Percentiles rank a stretch among this genome's conserved stretches.
Evolutionary conservation across 2,797 vertebrate genomes (phyloP).

Genomic region (Arctocebus calabarensis): DNA sequence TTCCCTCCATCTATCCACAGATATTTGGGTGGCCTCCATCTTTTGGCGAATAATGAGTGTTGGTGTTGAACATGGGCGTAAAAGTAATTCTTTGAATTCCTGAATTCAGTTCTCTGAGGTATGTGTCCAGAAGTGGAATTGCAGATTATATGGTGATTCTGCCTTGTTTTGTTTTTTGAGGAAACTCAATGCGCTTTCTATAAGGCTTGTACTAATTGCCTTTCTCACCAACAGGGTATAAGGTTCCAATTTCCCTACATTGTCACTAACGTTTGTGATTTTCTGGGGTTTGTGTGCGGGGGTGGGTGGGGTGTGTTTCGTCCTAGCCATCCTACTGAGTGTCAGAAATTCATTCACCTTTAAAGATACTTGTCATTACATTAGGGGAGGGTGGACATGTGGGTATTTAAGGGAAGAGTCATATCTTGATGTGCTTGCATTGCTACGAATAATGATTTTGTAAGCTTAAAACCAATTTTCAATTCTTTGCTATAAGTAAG

Average conservation of each 20-base stretch:
- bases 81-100: background rate
- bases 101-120: background rate
- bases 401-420: no score
- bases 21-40: rapidly evolving
- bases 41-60: background rate
- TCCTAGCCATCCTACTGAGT: background rate
- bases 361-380: background rate
- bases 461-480: no score
- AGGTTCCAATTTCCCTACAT: background rate
- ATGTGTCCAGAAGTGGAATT: background rate
- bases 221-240: background rate
- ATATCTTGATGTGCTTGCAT: no score
- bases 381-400: no score
- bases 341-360: background rate
- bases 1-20: background rate
- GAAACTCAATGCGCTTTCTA: background rate
- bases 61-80: background rate
- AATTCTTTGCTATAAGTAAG: no score
- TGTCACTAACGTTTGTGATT: background rate
- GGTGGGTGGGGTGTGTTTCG: background rate
- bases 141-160: background rate
- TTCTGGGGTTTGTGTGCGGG: background rate
- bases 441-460: no score
- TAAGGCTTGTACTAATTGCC: background rate
- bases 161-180: background rate